Percentiles rank a stretch among this genome's conserved stretches.
These are phyloP conservation scores for Drosophila demipolita DNA, from an alignment of 2,888 invertebrate species.

Conservation along the genomic window DNA sequence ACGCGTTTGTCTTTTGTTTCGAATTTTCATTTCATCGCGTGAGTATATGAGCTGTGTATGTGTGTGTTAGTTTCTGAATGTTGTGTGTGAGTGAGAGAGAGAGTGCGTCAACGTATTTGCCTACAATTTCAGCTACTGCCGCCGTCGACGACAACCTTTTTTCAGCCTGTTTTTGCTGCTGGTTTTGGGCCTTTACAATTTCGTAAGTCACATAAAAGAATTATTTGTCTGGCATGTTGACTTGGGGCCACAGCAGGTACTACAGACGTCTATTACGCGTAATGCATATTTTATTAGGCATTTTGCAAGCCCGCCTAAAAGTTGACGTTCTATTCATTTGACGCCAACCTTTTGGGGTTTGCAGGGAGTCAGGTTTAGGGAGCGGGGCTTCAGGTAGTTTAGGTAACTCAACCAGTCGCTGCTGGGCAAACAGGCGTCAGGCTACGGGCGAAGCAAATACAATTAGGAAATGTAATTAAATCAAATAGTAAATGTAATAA, in stretches of 20 bases:
- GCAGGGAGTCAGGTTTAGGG: neutral
- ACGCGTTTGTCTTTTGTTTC: constrained; percentile 67
- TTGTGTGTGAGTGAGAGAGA: neutral
- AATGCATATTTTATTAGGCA: constrained; percentile 74
- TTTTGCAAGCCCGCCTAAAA: constrained; percentile 54
- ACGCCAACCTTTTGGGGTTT: constrained; percentile 13
- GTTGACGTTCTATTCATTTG: constrained; percentile 57
- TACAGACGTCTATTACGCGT: constrained; percentile 52
- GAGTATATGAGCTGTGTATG: constrained; percentile 13
- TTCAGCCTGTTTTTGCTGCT: constrained; percentile 9
- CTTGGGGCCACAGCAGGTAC: constrained; percentile 44
- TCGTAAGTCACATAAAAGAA: constrained; percentile 71
- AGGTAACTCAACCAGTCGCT: constrained; percentile 14
- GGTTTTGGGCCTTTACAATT: constrained; percentile 37
- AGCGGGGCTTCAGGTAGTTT: constrained; percentile 6
- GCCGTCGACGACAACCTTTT: constrained; percentile 16
- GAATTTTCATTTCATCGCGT: constrained; percentile 58
- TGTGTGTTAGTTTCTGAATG: neutral
- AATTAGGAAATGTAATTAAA: constrained; percentile 59
- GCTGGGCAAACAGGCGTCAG: constrained; percentile 18
- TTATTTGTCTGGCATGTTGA: constrained; percentile 71
- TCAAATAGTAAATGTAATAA: constrained; percentile 45
- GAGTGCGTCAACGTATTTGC: constrained; percentile 43
- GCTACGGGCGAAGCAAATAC: constrained; percentile 38
- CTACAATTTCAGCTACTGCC: constrained; percentile 40